Percentiles rank a stretch among this genome's conserved stretches.
phyloP scores from a whole-genome alignment of 2,888 invertebrate genomes.

The Trisateles emortualis region DNA sequence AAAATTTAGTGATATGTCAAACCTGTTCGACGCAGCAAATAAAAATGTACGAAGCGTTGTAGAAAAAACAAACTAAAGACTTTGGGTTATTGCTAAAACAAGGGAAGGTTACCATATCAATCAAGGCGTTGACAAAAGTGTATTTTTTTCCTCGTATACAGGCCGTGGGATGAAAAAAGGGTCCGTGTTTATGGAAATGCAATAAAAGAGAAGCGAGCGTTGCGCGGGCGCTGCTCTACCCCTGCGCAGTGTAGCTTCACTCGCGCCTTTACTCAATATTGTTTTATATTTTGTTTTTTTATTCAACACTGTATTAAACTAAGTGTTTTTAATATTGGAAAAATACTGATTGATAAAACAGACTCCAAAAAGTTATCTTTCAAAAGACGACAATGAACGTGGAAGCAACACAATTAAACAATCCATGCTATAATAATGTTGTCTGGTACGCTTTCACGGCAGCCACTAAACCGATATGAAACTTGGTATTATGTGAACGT shows the following conservation, averaged over 20 bases:
- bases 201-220: slow-evolving; percentile 68
- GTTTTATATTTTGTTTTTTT: slow-evolving; percentile 8
- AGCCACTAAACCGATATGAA: too few relatives aligned
- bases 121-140: slow-evolving; percentile 85
- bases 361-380: too few relatives aligned
- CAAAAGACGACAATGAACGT: too few relatives aligned
- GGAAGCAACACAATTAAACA: too few relatives aligned
- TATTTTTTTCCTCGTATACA: slow-evolving; percentile 68
- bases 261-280: slow-evolving; percentile 21
- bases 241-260: slow-evolving; percentile 49
- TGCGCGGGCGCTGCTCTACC: slow-evolving; percentile 55
- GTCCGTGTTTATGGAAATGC: slow-evolving; percentile 81
- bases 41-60: slow-evolving; percentile 78
- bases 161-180: slow-evolving; percentile 78
- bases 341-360: too few relatives aligned
- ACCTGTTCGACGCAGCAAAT: slow-evolving; percentile 82
- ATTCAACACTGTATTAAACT: not conserved
- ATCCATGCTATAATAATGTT: too few relatives aligned
- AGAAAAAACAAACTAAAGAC: slow-evolving; percentile 65
- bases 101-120: slow-evolving; percentile 85
- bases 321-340: too few relatives aligned
- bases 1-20: slow-evolving; percentile 87
- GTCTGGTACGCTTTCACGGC: too few relatives aligned
- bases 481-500: too few relatives aligned
- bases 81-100: slow-evolving; percentile 85